Base-by-base conservation (phyloP, 2,797 vertebrate genomes). In the Chrysocyon brachyurus region DNA sequence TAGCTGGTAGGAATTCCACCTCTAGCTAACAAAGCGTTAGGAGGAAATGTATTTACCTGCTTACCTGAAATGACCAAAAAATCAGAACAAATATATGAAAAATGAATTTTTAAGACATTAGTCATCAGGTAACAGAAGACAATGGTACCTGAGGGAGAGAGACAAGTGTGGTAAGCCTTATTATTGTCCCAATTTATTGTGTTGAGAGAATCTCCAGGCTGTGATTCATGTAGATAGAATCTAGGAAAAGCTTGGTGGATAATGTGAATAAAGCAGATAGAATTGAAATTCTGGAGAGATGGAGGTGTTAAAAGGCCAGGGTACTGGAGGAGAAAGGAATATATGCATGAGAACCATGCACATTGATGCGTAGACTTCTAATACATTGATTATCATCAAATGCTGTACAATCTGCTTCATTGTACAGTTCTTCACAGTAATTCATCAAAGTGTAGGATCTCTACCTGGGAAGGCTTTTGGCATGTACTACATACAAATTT, bases 11-110 rank as follows among this genome's bases (percentile, higher is more conserved):
- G 15, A 96, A 24, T 59, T 93, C 52, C 73, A 61, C 31, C 95
- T 79, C 40, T 59, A 8, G 68, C 19, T 77, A 57, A 94, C 15
- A 61, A 46, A 63, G 14, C 52, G 63, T 26, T 26, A 91, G 57
- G 12, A 78, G 8, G 5, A 77, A 85, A 36, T 63, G 1, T 31
- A 88, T 33, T 46, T 85, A n/a, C 19, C 7, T 92, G n/a, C 9
- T 85, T 85, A 24, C 16, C 68, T 63, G 33, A 88, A 94, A 94
- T 91, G 83, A 64, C 5, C 3, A 61, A 75, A 40, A 56, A 83
- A 31, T 57, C 33, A 75, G 56, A 82, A 17, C 59, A 81, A 90
- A 91, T 78, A 57, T 8, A 26, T 15, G 19, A 46, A 78, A 87
- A 70, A 54, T 59, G 40, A 64, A 21, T 17, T 79, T 90, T 78